Evolutionary conservation across 2,888 invertebrate genomes (phyloP), one percentile per base, ranked within the genome.

Genomic region (Acleris holmiana): DNA sequence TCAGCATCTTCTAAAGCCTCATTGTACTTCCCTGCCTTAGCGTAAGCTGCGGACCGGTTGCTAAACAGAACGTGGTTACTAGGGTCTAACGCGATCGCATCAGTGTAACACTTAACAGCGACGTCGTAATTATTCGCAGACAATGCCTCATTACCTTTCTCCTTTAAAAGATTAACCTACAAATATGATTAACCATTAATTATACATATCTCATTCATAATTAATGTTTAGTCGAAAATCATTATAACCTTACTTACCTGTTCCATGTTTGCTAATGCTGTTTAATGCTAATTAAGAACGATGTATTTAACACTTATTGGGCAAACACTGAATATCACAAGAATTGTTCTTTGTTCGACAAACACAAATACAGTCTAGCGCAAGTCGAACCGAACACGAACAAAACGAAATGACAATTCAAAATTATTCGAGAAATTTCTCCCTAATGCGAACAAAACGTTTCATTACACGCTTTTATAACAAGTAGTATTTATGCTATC

Each of bases 21-120:
- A 2, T 89, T 83, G 78, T 95, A 98, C 69, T 96, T 94, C 23
- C 94, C 95, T 51, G 95, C 94, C 88, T 98, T 98, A 1, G 97
- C 96, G 79, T 96, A 95, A 6, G 98, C 98, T 6, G 98, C 98
- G 0, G 98, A 98, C 61, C 98, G 94, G 87, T 98, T 98, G 75
- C 98, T 98, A 79, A 94, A 98, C 23, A 98, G 93, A 79, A 98
- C 97, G 93, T 98, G 97, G 91, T 98, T 98, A 44, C 93, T 94
- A 0, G 93, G 92, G 81, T 98, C 98, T 67, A 98, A 83, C 15
- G 92, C 88, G 69, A 98, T 97, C 5, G 97, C 98, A 76, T 96
- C 94, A 2, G 97, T 94, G 80, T 98, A 98, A 74, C 88, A 94
- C 70, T 95, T 93, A 58, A 98, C 93, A 0, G 98, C 98, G 71